Evolutionary conservation across 2,888 invertebrate genomes (phyloP).

Genomic region (Busseola fusca): DNA sequence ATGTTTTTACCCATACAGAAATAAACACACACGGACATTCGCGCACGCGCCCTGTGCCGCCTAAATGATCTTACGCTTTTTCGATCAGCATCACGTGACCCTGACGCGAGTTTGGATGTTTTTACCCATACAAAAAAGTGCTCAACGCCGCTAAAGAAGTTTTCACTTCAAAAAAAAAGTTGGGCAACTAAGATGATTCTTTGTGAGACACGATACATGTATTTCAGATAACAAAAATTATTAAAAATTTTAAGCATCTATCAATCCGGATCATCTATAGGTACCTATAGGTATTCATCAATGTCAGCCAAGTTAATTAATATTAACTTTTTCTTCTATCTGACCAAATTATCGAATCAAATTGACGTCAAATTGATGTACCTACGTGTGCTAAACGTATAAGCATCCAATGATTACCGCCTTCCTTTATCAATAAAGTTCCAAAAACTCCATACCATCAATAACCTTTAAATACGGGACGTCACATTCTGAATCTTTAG

Average conservation of each 20-base stretch:
- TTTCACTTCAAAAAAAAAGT: no score
- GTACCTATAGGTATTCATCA: background rate
- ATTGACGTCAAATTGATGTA: background rate
- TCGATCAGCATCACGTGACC: no score
- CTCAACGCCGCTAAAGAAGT: no score
- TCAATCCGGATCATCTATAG: background rate
- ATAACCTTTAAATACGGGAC: slow-evolving; percentile 22
- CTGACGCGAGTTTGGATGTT: no score
- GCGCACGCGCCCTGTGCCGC: no score
- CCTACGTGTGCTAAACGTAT: background rate
- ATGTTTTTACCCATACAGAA: no score
- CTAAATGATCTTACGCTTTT: no score
- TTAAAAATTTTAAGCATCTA: background rate
- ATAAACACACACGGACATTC: no score
- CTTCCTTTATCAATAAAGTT: slow-evolving; percentile 2
- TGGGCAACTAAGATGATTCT: no score
- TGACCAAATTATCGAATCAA: background rate
- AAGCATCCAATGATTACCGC: background rate
- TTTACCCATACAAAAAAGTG: no score
- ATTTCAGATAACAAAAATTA: background rate
- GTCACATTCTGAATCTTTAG: slow-evolving; percentile 34
- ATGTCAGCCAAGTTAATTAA: background rate
- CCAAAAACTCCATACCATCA: slow-evolving; percentile 12
- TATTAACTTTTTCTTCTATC: background rate
- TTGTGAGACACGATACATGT: background rate